Evolutionary conservation across 2,797 vertebrate genomes (phyloP), one percentile per base, ranked within the genome.

Genomic region (Chelon labrosus): DNA sequence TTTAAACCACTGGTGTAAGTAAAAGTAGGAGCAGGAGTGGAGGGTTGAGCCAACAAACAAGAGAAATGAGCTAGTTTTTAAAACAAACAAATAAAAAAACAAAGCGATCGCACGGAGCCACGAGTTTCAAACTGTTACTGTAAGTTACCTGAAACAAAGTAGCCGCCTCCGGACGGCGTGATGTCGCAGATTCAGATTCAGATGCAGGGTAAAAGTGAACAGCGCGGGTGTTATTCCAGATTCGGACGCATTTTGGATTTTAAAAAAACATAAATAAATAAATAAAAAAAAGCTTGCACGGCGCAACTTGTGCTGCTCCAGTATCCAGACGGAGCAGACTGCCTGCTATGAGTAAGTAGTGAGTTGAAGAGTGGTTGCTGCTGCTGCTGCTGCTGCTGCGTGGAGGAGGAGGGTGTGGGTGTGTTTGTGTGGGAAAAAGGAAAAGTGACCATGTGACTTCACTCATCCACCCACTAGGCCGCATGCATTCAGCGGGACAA

Each of bases 391-490:
- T 27, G 25, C 25, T n/a, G n/a, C n/a, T n/a, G n/a, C n/a, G n/a
- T n/a, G n/a, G 60, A 65, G 85, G 86, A 90, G 87, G 87, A 91
- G 85, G 90, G 82, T 82, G 90, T 91, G 89, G 87, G 92, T 92
- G 91, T 92, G 91, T 90, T 91, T 86, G 89, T 92, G 91, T 91
- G 90, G 85, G 90, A 92, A 90, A 93, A 90, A 88, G 87, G 85
- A 91, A 91, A 92, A 93, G 89, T 85, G 85, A 90, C 91, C 94
- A 94, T 89, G 93, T 94, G 93, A 94, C 88, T 86, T 66, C 64
- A 83, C 85, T 88, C 86, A 79, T 90, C 91, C 93, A 82, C 92
- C 92, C 89, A 91, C 92, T 22, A 66, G 88, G 80, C 81, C 85
- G 57, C 67, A 54, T 77, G 62, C 35, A 49, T 63, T 78, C 79